A percentile compares a stretch with the other conserved stretches of the same genome.
phyloP scores from a whole-genome alignment of 2,888 invertebrate genomes.

The Nowickia ferox region DNA sequence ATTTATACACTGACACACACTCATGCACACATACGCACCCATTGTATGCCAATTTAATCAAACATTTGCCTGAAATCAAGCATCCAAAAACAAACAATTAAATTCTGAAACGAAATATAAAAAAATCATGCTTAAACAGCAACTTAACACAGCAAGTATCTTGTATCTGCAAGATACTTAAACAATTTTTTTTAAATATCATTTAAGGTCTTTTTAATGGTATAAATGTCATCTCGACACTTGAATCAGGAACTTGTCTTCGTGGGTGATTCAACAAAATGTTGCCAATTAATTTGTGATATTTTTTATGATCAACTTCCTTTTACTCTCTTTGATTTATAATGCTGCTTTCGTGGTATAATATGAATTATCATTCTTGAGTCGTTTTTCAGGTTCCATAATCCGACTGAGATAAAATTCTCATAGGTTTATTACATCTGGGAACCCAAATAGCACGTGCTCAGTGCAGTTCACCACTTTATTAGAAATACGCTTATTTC shows the following conservation, averaged over 20 bases:
- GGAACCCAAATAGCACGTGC: too few species aligned
- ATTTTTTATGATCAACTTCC: background rate
- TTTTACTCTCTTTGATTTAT: background rate
- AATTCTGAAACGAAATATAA: conserved; percentile 29
- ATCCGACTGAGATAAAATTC: too few species aligned
- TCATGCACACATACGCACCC: background rate
- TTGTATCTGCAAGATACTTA: conserved; percentile 49
- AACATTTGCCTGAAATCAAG: conserved; percentile 48
- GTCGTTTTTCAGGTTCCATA: too few species aligned
- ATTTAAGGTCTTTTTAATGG: conserved; percentile 60
- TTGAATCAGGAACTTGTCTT: conserved; percentile 46
- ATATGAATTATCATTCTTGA: background rate
- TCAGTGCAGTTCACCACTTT: too few species aligned
- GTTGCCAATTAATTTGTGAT: conserved; percentile 42
- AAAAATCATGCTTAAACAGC: conserved; percentile 10
- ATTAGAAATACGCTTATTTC: too few species aligned
- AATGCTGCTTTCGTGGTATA: background rate
- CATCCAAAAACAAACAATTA: conserved; percentile 46
- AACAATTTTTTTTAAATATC: conserved; percentile 51
- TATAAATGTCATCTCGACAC: conserved; percentile 58
- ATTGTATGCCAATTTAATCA: conserved; percentile 8
- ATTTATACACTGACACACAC: background rate
- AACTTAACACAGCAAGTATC: background rate
- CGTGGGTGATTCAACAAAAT: conserved; percentile 59
- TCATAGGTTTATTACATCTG: too few species aligned